Evolutionary conservation across 1,140 invertebrate species (phyloP), one percentile per base, ranked within the genome.

Genomic region (Brachionus koreanus): DNA sequence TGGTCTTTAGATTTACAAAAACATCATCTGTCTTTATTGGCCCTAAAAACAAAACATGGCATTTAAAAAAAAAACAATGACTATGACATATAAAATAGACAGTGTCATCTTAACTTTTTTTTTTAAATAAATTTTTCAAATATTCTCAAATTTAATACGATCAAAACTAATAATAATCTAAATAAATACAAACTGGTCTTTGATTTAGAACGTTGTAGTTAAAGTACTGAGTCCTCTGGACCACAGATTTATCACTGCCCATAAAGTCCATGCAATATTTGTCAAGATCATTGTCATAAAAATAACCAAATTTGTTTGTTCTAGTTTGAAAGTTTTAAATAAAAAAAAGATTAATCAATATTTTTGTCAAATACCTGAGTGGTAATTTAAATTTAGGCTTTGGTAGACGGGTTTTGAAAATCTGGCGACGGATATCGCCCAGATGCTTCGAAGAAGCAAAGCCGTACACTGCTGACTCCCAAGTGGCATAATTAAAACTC

Each of bases 201-300:
- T 92, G 90, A 72, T 92, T 90, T 9, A 93, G 90, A 3, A 90
- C 87, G 33, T 93, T 90, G 85, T 91, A 93, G 3, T 93, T 90
- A 85, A 91, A 91, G 61, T 92, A 90, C 84, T 96, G 94, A 0
- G 93, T 92, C 25, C 94, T 90, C 75, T 91, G 86, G 3, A 93
- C 91, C 7, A 97, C 92, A 6, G 93, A 92, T 81, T 91, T 90
- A 89, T 98, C 95, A 25, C 93, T 90, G 7, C 93, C 93, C 0
- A 91, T 91, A 87, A 96, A 96, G 12, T 92, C 91, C 92, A 95
- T n/a, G 90, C 35, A 93, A 86, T 85, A 65, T 57, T 65, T 67
- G 7, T 39, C 9, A n/a, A 43, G 35, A 33, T 25, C 13, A 16
- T 67, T 6, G 35, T 82, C 49, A 35, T 82, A 82, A 67, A 82